Conservation (phyloP, 2,888 invertebrate species). For the Amorpha juglandis region DNA sequence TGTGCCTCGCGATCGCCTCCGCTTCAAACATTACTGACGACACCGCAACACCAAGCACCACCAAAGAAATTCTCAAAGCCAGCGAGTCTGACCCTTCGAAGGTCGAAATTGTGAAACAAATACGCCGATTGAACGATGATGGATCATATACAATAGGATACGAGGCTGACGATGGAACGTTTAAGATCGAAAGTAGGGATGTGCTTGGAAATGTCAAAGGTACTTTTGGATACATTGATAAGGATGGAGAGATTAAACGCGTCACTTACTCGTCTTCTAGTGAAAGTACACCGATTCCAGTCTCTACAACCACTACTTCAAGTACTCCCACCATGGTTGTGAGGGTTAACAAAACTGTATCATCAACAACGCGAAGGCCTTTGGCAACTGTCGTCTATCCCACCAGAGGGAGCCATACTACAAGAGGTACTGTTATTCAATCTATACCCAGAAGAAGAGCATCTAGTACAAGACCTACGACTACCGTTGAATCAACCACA, state of each 20-base stretch:
- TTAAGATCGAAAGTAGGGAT: slow-evolving; percentile 93
- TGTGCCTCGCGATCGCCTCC: slow-evolving; percentile 59
- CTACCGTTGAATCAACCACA: slow-evolving; percentile 55
- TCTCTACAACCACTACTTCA: slow-evolving; percentile 62
- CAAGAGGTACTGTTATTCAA: slow-evolving; percentile 86
- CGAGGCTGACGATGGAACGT: slow-evolving; percentile 93
- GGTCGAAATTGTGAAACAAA: slow-evolving; percentile 92
- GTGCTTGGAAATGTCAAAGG: slow-evolving; percentile 92
- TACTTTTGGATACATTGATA: slow-evolving; percentile 92
- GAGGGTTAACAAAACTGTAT: slow-evolving; percentile 76
- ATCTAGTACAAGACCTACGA: slow-evolving; percentile 62
- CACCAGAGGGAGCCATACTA: slow-evolving; percentile 81
- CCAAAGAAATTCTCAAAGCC: slow-evolving; percentile 83
- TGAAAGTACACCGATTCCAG: slow-evolving; percentile 74
- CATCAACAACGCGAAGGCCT: slow-evolving; percentile 83
- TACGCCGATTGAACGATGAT: slow-evolving; percentile 91
- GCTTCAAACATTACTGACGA: slow-evolving; percentile 56
- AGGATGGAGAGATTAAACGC: slow-evolving; percentile 90
- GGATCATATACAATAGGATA: slow-evolving; percentile 94
- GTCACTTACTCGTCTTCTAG: slow-evolving; percentile 88
- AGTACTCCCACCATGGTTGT: slow-evolving; percentile 75
- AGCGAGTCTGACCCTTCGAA: slow-evolving; percentile 88
- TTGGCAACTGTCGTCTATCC: slow-evolving; percentile 79
- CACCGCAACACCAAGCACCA: slow-evolving; percentile 59
- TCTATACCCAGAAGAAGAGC: slow-evolving; percentile 85